Evolutionary conservation across 2,113 vertebrate genomes (phyloP), one percentile per base, ranked within the genome.

Genomic region (Eudyptes chrysolophus): DNA sequence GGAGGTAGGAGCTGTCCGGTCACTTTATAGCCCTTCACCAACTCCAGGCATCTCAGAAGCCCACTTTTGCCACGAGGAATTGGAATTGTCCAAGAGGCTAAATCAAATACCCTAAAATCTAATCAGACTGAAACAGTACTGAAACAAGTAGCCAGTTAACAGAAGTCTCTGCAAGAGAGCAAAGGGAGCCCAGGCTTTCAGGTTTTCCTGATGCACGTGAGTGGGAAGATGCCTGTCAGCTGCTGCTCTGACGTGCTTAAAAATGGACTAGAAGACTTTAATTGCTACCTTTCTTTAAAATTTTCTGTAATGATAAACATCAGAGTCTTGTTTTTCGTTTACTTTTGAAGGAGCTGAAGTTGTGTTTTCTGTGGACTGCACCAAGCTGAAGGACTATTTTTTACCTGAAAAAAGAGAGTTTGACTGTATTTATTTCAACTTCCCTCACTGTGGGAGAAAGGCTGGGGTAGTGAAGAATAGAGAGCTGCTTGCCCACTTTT

Each of bases 401-500:
- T 71, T 42, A 38, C 98, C 98, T 18, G 97, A 87, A 64, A 48
- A 96, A 32, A 92, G 95, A 51, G 29, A 84, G 6, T 99, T 99
- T 71, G 98, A 99, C 64, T 96, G 98, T 5, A 98, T 99, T 95
- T 98, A 99, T 93, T 99, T 99, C 96, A 99, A 99, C 93, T 99
- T 99, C 64, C 99, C 99, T 13, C 99, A 99, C 95, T 99, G 98
- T 21, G 99, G 99, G n/a, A 99, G 99, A 60, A 99, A 99, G 97
- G 99, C 99, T 19, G 99, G 99, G 5, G 99, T 99, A 29, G 99
- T 98, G 94, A 99, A 99, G 98, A 99, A 99, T 84, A 98, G 99
- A 71, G 97, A 98, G 42, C 99, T 99, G 40, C 98, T 99, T 24
- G 98, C 97, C 30, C 96, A 52, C 78, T 99, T 99, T 97, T 99